Conservation (phyloP, 2,888 invertebrate species). For the Agrenia bidenticulata region DNA sequence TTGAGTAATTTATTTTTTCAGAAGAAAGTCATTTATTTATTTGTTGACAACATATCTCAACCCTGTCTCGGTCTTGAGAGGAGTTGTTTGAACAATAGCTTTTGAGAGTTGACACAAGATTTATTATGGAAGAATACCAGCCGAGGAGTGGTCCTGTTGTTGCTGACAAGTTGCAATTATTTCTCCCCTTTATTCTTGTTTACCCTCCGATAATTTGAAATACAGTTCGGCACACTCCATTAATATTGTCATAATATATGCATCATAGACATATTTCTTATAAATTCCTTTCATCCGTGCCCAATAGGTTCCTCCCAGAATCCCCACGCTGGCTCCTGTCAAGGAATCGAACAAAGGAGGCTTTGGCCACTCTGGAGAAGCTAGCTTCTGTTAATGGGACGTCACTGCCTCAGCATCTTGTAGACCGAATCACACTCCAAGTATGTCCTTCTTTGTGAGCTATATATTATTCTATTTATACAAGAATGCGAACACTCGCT, state of each 20-base stretch:
- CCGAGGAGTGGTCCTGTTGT: neutral
- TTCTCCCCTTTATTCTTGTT: conserved; percentile 12
- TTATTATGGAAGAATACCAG: neutral
- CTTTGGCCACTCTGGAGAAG: conserved; percentile 72
- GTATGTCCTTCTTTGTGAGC: conserved; percentile 18
- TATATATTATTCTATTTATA: too few species aligned
- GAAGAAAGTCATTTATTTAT: conserved; percentile 8
- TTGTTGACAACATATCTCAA: conserved; percentile 13
- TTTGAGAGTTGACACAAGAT: conserved; percentile 25
- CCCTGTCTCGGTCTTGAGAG: neutral
- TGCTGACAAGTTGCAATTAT: conserved; percentile 25
- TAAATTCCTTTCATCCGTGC: neutral
- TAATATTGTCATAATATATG: too few species aligned
- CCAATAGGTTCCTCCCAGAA: conserved; percentile 81
- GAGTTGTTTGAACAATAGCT: conserved; percentile 19
- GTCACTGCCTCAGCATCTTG: conserved; percentile 71
- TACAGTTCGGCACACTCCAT: neutral
- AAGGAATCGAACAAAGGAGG: conserved; percentile 77
- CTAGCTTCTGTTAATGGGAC: conserved; percentile 77
- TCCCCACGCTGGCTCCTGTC: conserved; percentile 89
- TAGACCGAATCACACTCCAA: conserved; percentile 53
- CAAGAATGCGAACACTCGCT: too few species aligned
- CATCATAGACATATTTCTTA: neutral
- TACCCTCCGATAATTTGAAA: neutral
- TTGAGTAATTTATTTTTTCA: conserved; percentile 15